Percentiles rank a stretch among this genome's conserved stretches.
These are phyloP conservation scores for Lasioglossum albipes DNA, from an alignment of 1,140 invertebrate species.

Conservation along the genomic window DNA sequence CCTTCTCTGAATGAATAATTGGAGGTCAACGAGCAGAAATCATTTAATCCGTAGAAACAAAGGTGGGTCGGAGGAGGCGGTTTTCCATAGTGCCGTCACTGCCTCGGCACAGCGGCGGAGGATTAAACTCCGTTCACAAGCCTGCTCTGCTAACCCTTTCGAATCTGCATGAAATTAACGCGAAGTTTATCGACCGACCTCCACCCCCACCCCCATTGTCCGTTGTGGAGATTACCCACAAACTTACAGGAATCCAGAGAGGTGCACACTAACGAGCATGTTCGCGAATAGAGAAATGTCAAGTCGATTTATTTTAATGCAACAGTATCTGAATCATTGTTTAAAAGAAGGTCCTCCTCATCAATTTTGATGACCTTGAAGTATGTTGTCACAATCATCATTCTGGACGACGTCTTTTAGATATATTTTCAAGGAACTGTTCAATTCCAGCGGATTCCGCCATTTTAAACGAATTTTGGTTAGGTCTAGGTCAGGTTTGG, in stretches of 20 bases:
- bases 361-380: too few relatives aligned
- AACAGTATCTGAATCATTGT: too few relatives aligned
- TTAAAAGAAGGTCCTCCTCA: too few relatives aligned
- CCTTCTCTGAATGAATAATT: slow-evolving; percentile 19
- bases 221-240: slow-evolving; percentile 41
- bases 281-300: too few relatives aligned
- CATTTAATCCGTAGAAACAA: slow-evolving; percentile 28
- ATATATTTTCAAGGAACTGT: too few relatives aligned
- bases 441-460: too few relatives aligned
- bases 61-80: slow-evolving; percentile 9
- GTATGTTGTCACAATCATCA: too few relatives aligned
- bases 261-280: too few relatives aligned
- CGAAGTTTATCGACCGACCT: slow-evolving; percentile 54
- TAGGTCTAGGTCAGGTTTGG: too few relatives aligned
- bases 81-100: slow-evolving; percentile 27
- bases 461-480: too few relatives aligned
- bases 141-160: slow-evolving; percentile 52
- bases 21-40: slow-evolving; percentile 26
- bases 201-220: slow-evolving; percentile 10
- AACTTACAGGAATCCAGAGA: slow-evolving; percentile 30
- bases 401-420: too few relatives aligned
- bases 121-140: slow-evolving; percentile 53
- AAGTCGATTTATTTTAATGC: too few relatives aligned
- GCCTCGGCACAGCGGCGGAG: slow-evolving; percentile 31
- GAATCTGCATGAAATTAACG: slow-evolving; percentile 67